Evolutionary conservation across 2,888 invertebrate genomes (phyloP), one percentile per base, ranked within the genome.

Genomic region (Hanleya hanleyi): DNA sequence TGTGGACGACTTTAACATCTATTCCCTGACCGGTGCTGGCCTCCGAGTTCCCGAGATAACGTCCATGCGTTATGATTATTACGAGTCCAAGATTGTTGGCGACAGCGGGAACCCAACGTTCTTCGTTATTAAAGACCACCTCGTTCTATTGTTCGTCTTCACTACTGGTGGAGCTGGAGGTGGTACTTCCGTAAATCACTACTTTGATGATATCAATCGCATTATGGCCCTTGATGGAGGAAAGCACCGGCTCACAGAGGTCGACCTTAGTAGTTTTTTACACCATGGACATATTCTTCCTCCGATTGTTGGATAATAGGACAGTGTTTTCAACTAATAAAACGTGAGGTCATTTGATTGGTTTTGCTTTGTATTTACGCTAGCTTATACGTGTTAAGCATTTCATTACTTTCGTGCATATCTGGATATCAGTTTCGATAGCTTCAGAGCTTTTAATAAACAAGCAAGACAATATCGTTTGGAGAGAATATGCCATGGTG

Each of bases 21-120:
- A 78, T 68, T 69, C 57, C 1, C 68, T 73, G 9, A 74, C 57
- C n/a, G 78, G 80, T 74, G 80, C 77, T 6, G 36, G 70, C 12
- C 73, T 84, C 6, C 69, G 69, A 29, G 36, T 29, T 9, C 41
- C 41, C 18, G 68, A 68, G 0, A 12, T 38, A 0, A 32, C 38
- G 15, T 73, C 80, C 29, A 67, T 78, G 7, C 70, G 82, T 9
- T 70, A 75, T 36, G 70, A 71, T 4, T 78, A 79, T 57, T 84
- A 80, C 61, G 83, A 84, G 64, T 29, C 67, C 9, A 84, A 83
- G 72, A 83, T 84, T 33, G 51, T 50, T 0, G 84, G 83, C 2
- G 84, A 84, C 70, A 82, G 82, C 67, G 84, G 84, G 4, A 84
- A 84, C 66, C 84, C 84, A 0, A 77, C 75, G n/a, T 84, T 84